Percentiles rank a stretch among this genome's conserved stretches.
These are phyloP conservation scores for Lampropteryx suffumata DNA, from an alignment of 2,888 invertebrate species.

Conservation along the genomic window DNA sequence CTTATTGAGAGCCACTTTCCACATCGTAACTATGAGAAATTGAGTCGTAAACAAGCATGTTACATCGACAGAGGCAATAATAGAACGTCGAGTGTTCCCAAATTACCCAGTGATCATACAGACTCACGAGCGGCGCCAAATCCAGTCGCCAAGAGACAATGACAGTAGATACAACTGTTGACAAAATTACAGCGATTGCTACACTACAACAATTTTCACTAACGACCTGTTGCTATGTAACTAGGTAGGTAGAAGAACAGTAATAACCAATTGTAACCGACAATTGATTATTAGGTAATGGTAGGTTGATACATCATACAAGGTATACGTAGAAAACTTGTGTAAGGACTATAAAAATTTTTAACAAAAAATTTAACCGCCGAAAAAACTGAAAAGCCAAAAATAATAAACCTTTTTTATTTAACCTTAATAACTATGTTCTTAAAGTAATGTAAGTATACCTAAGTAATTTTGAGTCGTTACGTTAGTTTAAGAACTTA, in stretches of 20 bases:
- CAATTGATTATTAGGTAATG: not conserved
- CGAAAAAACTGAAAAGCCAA: too few relatives aligned
- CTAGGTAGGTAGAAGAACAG: too few relatives aligned
- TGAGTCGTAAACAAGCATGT: constrained; percentile 47
- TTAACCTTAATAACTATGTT: too few relatives aligned
- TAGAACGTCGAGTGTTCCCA: constrained; percentile 52
- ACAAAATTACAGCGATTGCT: constrained; percentile 15
- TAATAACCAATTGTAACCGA: not conserved
- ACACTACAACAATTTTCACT: constrained; percentile 1
- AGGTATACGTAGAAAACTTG: too few relatives aligned
- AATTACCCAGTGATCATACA: constrained; percentile 46
- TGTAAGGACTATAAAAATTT: too few relatives aligned
- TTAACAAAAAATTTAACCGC: too few relatives aligned
- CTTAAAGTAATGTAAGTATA: too few relatives aligned
- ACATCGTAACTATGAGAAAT: constrained; percentile 43
- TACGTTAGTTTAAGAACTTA: too few relatives aligned
- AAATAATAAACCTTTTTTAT: too few relatives aligned
- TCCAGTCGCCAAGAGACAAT: constrained; percentile 38
- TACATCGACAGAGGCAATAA: constrained; percentile 51
- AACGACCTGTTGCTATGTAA: constrained; percentile 1
- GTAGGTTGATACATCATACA: too few relatives aligned
- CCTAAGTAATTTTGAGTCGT: too few relatives aligned
- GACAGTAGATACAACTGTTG: constrained; percentile 13
- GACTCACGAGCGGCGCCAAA: constrained; percentile 41
- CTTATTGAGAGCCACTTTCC: constrained; percentile 28